A percentile compares a stretch with the other conserved stretches of the same genome.
These are phyloP conservation scores for Oedothorax gibbosus DNA, from an alignment of 1,140 invertebrate species.

Conservation along the genomic window DNA sequence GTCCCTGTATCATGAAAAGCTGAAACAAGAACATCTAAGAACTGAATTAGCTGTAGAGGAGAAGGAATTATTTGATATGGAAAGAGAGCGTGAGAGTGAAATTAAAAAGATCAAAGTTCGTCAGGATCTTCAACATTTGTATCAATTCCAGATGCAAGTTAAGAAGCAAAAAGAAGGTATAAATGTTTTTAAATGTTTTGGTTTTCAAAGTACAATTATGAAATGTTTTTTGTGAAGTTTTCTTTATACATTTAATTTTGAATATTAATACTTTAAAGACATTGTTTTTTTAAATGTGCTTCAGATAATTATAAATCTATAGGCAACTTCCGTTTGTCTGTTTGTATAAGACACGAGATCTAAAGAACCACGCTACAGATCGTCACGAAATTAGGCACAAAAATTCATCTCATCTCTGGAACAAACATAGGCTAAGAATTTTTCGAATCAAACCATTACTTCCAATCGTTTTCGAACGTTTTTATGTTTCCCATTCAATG, in stretches of 20 bases:
- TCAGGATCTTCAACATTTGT: conserved; percentile 18
- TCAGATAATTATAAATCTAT: not conserved
- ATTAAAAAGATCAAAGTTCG: not conserved
- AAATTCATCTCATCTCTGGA: too few species aligned
- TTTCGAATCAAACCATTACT: too few species aligned
- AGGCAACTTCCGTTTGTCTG: too few species aligned
- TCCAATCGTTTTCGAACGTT: too few species aligned
- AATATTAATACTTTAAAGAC: not conserved
- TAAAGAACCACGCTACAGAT: too few species aligned
- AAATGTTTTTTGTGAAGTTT: not conserved
- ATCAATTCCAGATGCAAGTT: conserved; percentile 37
- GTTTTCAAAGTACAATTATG: not conserved
- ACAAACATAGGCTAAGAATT: too few species aligned
- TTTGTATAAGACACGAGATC: too few species aligned
- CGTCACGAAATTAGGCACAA: too few species aligned
- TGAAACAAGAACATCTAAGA: not conserved
- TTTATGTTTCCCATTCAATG: too few species aligned
- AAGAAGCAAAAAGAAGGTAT: conserved; percentile 48
- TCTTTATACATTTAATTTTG: not conserved
- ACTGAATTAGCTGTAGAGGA: conserved; percentile 44
- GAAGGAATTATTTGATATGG: conserved; percentile 6
- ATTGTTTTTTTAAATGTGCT: not conserved
- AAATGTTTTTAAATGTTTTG: not conserved
- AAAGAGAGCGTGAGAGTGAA: conserved; percentile 7
- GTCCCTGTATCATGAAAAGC: conserved; percentile 21